These are phyloP conservation scores for Eumeta japonica DNA, from an alignment of 1,140 invertebrate species.

Conservation along the genomic window DNA sequence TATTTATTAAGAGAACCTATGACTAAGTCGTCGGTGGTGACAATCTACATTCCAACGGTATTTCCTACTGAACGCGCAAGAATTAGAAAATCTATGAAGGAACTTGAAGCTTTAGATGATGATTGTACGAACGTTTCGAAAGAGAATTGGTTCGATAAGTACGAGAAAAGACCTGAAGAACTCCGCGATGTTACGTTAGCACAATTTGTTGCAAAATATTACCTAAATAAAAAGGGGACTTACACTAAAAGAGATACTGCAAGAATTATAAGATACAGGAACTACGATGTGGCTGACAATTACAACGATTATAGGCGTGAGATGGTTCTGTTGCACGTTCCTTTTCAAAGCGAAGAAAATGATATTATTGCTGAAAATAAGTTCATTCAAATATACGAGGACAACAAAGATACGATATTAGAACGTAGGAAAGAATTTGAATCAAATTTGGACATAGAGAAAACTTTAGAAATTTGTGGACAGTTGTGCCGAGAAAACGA, in stretches of 20 bases:
- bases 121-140: not conserved
- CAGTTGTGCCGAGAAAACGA: slow-evolving; percentile 18
- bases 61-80: not conserved
- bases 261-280: slow-evolving; percentile 23
- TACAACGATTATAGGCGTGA: slow-evolving; percentile 28
- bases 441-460: slow-evolving; percentile 18
- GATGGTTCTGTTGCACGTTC: slow-evolving; percentile 26
- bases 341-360: slow-evolving; percentile 27
- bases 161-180: not conserved
- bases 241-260: slow-evolving; percentile 12
- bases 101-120: not conserved
- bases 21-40: slow-evolving; percentile 1
- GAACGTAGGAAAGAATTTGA: slow-evolving; percentile 20
- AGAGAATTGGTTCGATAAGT: not conserved
- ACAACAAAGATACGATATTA: slow-evolving; percentile 17
- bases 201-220: slow-evolving; percentile 19
- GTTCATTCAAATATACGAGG: slow-evolving; percentile 19
- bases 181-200: slow-evolving; percentile 15
- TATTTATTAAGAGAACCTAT: no score
- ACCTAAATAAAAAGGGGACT: slow-evolving; percentile 11
- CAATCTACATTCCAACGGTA: not conserved
- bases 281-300: slow-evolving; percentile 25
- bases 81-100: not conserved
- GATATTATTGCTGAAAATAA: slow-evolving; percentile 22
- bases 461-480: slow-evolving; percentile 17